Conservation (phyloP, 2,113 vertebrate species). For the Brevimyrus niger region DNA sequence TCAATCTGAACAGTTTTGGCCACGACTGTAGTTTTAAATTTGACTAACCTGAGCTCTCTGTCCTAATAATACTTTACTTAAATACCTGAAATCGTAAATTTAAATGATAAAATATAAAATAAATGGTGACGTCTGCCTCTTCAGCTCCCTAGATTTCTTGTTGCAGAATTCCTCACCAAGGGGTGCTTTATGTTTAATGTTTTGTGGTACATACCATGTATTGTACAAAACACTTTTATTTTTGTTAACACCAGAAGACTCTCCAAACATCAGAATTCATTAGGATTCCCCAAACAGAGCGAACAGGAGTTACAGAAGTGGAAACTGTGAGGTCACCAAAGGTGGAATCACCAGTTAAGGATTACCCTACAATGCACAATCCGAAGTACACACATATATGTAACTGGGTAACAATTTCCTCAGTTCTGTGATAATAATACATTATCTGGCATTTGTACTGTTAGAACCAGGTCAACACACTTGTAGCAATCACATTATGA, state of each 20-base stretch:
- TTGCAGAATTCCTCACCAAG: not conserved
- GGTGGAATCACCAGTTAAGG: not conserved
- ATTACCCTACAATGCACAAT: not conserved
- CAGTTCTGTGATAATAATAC: slow-evolving; percentile 2
- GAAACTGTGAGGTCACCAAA: not conserved
- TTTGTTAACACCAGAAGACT: slow-evolving; percentile 6
- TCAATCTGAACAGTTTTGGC: too few relatives aligned
- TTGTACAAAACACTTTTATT: slow-evolving; percentile 20
- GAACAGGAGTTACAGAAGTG: not conserved
- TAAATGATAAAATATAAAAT: not conserved
- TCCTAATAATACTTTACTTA: not conserved
- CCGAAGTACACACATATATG: not conserved
- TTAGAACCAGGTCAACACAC: not conserved
- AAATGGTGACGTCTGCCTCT: not conserved
- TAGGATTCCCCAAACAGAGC: not conserved
- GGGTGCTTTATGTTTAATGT: not conserved
- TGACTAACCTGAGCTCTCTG: not conserved
- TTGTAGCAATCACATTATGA: not conserved
- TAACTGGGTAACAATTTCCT: not conserved
- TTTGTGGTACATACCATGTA: not conserved
- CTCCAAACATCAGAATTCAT: not conserved
- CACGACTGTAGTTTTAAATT: not conserved
- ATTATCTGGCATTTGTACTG: slow-evolving; percentile 11
- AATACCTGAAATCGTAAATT: not conserved
- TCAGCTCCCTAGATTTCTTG: not conserved